These are phyloP conservation scores for Carettochelys insculpta DNA, from an alignment of 2,113 vertebrate species.

Conservation along the genomic window DNA sequence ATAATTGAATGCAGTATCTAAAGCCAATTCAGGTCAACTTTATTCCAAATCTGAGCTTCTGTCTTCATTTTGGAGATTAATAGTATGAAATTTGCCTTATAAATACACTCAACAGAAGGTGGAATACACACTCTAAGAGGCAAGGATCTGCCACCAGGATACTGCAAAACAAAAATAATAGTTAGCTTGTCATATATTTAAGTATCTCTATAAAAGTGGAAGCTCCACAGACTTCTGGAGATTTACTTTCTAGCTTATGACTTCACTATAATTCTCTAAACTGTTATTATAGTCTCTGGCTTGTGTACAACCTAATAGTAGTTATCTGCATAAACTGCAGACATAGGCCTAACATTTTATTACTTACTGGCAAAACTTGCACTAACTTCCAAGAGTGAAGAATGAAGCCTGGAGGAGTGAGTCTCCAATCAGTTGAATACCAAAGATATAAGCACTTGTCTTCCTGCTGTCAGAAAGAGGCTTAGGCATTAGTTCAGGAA, in stretches of 20 bases:
- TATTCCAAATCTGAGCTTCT: constrained; percentile 43
- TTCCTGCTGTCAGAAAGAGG: constrained; percentile 5
- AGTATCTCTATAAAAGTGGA: constrained; percentile 16
- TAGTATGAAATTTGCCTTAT: constrained; percentile 2
- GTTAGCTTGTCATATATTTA: neutral
- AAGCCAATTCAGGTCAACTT: constrained; percentile 29
- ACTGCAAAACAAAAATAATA: constrained; percentile 1
- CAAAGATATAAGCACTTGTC: neutral
- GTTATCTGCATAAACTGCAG: neutral
- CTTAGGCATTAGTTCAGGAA: neutral
- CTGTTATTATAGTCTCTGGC: neutral
- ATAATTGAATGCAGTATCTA: constrained; percentile 8
- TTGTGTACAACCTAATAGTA: neutral
- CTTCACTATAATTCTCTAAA: neutral
- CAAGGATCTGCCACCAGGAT: neutral
- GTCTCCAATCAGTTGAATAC: neutral
- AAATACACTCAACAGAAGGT: constrained; percentile 19
- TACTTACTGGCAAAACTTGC: neutral
- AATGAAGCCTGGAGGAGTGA: neutral
- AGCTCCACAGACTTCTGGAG: neutral
- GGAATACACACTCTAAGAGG: neutral
- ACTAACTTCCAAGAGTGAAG: constrained; percentile 5
- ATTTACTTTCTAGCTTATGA: constrained; percentile 24
- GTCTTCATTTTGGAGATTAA: constrained; percentile 37
- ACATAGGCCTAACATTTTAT: neutral